Percentiles rank a stretch among this genome's conserved stretches.
Conservation (phyloP, 2,113 vertebrate genomes). For the Saimiri boliviensis region DNA sequence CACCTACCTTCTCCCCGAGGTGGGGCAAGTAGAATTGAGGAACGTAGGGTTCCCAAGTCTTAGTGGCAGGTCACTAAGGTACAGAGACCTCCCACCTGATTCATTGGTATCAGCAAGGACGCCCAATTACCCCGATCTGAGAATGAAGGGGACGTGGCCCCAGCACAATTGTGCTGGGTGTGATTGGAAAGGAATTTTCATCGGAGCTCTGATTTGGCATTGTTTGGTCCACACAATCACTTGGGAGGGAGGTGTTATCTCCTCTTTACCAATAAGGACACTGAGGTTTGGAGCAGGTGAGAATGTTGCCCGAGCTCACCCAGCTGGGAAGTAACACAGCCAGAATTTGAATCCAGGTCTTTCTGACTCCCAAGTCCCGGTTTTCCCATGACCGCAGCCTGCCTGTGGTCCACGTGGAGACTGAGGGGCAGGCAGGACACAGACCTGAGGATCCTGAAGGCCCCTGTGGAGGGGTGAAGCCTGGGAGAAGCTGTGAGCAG, state of each 20-base stretch:
- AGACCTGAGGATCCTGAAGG: background rate
- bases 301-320: background rate
- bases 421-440: background rate
- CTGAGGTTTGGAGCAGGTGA: background rate
- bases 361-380: background rate
- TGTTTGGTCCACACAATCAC: fast-evolving
- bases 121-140: background rate
- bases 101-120: background rate
- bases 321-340: background rate
- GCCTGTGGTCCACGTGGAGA: background rate
- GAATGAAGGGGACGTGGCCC: background rate
- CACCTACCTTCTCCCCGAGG: background rate
- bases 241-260: background rate
- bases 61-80: background rate
- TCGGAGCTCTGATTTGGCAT: background rate
- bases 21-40: background rate
- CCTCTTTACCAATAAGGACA: background rate
- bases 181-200: background rate
- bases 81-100: background rate
- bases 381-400: background rate
- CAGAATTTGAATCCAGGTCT: background rate
- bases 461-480: too few species aligned
- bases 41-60: background rate
- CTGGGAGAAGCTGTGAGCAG: background rate
- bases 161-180: background rate